These are phyloP conservation scores for Elanoides forficatus DNA, from an alignment of 2,113 vertebrate species.

Conservation along the genomic window DNA sequence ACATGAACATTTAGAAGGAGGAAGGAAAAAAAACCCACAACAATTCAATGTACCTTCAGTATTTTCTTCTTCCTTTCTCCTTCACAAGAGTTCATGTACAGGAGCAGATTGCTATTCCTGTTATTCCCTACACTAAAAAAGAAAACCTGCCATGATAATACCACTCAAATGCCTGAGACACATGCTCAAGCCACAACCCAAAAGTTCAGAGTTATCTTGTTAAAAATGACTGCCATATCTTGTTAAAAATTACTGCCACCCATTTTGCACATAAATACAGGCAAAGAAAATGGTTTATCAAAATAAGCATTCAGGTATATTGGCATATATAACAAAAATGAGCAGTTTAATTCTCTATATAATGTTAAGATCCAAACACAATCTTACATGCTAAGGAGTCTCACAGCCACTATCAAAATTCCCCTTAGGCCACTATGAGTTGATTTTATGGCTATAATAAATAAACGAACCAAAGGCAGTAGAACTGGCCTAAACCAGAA, in stretches of 20 bases:
- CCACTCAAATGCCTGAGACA: neutral
- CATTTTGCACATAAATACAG: neutral
- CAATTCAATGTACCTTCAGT: neutral
- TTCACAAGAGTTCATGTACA: neutral
- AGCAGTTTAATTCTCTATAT: neutral
- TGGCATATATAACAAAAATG: neutral
- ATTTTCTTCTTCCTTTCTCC: neutral
- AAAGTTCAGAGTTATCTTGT: neutral
- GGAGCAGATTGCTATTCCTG: neutral
- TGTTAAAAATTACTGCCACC: neutral
- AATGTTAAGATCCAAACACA: neutral
- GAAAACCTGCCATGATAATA: neutral
- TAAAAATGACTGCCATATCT: neutral
- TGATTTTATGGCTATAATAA: neutral
- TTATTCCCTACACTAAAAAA: neutral
- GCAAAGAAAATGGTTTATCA: neutral
- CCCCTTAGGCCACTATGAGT: neutral
- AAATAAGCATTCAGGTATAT: neutral
- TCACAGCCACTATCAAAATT: conserved; percentile 10
- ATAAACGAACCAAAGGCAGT: neutral
- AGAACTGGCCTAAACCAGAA: neutral
- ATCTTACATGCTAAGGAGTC: neutral
- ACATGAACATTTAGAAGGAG: neutral
- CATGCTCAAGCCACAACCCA: neutral
- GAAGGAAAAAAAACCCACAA: neutral